phyloP scores from a whole-genome alignment of 2,888 invertebrate species.

The Pilophorus perplexus region DNA sequence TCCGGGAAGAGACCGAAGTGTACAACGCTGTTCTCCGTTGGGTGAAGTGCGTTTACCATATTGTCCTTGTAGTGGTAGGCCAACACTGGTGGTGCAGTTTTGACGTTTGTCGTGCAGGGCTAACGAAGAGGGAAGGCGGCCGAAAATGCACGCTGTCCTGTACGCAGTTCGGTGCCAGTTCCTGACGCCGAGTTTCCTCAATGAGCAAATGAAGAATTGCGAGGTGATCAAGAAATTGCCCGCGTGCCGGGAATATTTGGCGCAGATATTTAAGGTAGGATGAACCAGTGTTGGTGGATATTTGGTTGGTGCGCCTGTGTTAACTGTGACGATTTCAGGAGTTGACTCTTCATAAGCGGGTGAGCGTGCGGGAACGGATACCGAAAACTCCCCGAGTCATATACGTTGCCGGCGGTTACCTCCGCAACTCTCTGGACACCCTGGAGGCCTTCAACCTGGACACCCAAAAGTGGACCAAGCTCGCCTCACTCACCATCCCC shows the following conservation, averaged over 20 bases:
- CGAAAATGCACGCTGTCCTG: conserved; percentile 83
- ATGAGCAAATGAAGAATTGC: conserved; percentile 88
- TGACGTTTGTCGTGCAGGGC: background rate
- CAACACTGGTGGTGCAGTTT: background rate
- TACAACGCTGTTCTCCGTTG: conserved; percentile 89
- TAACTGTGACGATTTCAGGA: conserved; percentile 56
- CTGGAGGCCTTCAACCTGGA: conserved; percentile 87
- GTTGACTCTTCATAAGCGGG: conserved; percentile 81
- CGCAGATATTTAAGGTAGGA: conserved; percentile 71
- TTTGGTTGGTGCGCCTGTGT: background rate
- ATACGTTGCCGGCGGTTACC: conserved; percentile 88
- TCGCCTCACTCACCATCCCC: conserved; percentile 81
- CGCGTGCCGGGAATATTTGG: conserved; percentile 84
- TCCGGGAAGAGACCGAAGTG: conserved; percentile 87
- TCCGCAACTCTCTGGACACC: conserved; percentile 78
- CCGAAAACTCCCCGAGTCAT: conserved; percentile 84
- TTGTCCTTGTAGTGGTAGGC: background rate
- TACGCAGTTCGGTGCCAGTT: conserved; percentile 89
- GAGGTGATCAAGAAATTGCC: conserved; percentile 82
- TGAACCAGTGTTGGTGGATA: too few relatives aligned
- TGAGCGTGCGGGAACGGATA: conserved; percentile 73
- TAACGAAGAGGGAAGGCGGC: conserved; percentile 77
- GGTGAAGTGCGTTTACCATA: conserved; percentile 56
- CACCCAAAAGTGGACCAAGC: conserved; percentile 77
- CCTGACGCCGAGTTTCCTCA: conserved; percentile 84